Percentiles rank a stretch among this genome's conserved stretches.
Evolutionary conservation across 2,113 vertebrate genomes (phyloP).

Genomic region (Salminus brasiliensis): DNA sequence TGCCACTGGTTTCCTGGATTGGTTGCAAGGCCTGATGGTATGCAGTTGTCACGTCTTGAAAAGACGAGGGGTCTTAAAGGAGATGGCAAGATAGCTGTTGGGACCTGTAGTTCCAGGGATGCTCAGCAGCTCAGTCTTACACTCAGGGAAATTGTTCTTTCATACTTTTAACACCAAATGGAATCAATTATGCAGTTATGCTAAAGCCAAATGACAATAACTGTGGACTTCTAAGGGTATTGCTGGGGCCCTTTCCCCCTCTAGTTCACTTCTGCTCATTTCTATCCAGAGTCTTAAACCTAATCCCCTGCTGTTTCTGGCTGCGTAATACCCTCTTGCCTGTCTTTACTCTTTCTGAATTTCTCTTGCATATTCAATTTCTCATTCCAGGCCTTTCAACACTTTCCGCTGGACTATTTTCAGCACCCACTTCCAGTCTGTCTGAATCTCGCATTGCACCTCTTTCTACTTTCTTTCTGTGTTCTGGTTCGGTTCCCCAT

Average conservation of each 20-base stretch:
- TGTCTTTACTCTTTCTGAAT: neutral
- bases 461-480: neutral
- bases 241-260: neutral
- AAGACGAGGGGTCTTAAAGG: too few species aligned
- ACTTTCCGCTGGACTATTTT: neutral
- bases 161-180: too few species aligned
- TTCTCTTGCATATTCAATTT: conserved; percentile 5
- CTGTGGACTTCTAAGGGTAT: neutral
- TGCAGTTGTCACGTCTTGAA: too few species aligned
- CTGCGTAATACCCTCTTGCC: neutral
- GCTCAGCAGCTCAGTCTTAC: too few species aligned
- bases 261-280: neutral
- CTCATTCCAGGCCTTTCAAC: conserved; percentile 4
- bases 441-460: neutral
- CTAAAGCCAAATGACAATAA: neutral
- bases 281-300: conserved; percentile 11
- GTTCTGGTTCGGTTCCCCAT: neutral
- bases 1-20: too few species aligned
- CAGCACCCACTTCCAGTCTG: neutral
- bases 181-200: too few species aligned
- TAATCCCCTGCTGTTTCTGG: conserved; percentile 8
- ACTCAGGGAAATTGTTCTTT: too few species aligned
- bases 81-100: too few species aligned
- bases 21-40: too few species aligned
- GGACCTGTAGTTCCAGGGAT: too few species aligned